Base-by-base conservation (phyloP, 2,113 vertebrate genomes). In the Damaliscus lunatus region DNA sequence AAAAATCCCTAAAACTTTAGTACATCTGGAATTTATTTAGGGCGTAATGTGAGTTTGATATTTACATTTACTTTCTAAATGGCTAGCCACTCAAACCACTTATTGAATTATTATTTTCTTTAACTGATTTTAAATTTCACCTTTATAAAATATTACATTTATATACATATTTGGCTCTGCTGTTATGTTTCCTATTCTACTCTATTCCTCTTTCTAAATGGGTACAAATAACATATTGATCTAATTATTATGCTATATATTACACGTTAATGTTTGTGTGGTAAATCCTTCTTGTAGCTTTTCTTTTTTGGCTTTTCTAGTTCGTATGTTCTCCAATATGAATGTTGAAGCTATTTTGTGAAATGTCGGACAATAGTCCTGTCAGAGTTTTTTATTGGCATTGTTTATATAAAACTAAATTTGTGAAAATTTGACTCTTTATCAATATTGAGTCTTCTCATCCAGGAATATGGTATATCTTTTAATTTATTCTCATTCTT, bases 1-100 rank as follows among this genome's bases (percentile, higher is more conserved):
- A 21, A 57, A 67, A 40, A 80, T 57, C 62, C 64, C 36, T 94
- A 46, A 88, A 90, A 74, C 29, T 62, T 62, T 25, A 83, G 40
- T 50, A 90, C 33, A 92, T 92, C 94, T 98, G 92, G 83, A 83
- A 92, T 94, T 90, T 95, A 93, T 94, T 97, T 95, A 83, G 50
- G n/a, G 19, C 16, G n/a, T 91, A 67, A 71, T 89, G 10, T 95
- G 67, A 96, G 19, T 60, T 94, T 80, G 55, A 57, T 93, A 89
- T 71, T 93, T 96, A 64, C n/a, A 88, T 62, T 91, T 93, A 62
- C 43, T 91, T 97, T 97, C 82, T 94, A 88, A 96, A 78, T 83
- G 64, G 50, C 74, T 96, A 80, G 27, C 36, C 53, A 82, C 46
- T 43, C 13, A 81, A 93, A 81, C 83, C 27, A 90, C 93, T 88